Evolutionary conservation across 2,797 vertebrate species (phyloP), one percentile per base, ranked within the genome.

Genomic region (Basileuterus tristriatus): DNA sequence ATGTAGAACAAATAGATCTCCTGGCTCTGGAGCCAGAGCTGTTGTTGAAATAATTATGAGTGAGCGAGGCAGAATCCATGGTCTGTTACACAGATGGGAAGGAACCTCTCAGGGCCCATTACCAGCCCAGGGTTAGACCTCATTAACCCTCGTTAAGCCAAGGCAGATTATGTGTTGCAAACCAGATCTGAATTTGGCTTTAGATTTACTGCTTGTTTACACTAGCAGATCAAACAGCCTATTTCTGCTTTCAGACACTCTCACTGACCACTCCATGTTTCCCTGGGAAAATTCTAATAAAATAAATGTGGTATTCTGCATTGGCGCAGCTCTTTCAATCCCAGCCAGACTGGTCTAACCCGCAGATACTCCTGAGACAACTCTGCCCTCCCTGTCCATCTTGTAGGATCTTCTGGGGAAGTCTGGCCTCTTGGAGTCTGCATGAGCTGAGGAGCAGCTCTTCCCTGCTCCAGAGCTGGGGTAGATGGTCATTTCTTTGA

Each of bases 141-240:
- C 22, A 9, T 95, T 91, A 94, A 94, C 89, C 90, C 77, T 79
- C 50, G 15, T 91, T 94, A 91, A 96, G 3, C 29, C 89, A 80
- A 53, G 37, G 46, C 4, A 3, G 88, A 93, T 96, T 96, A 83
- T 9, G 24, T 68, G 19, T 75, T 83, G 49, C 85, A 95, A 95
- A 88, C 30, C 83, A 96, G 77, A 90, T 29, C 70, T 89, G 85
- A 94, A 71, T 82, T 79, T 93, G 87, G 79, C 93, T 92, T 96
- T 88, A 89, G 67, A 88, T 92, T 93, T 80, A 86, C 60, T 87
- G 47, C 43, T 93, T 97, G 89, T 94, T 94, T 96, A 93, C 47
- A 91, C 18, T 90, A 87, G 24, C 4, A 2, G 47, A 82, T 97
- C 78, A 95, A 86, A 82, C 60, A 71, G 77, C 46, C 74, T 5